Base-by-base conservation (phyloP, 2,888 invertebrate species). In the Brachynemurus nebulosus region DNA sequence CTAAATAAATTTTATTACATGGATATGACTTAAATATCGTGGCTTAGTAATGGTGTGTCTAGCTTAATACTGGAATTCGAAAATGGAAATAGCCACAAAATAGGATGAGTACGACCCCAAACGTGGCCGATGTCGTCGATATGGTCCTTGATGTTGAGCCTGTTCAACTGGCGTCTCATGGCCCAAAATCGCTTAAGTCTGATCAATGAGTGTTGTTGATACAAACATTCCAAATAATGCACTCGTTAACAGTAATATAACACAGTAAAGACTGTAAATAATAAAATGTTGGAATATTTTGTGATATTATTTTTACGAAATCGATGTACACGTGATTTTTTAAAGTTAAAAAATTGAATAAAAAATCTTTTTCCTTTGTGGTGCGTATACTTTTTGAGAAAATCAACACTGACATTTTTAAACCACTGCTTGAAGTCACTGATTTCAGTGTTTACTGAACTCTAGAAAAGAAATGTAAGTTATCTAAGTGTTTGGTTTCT, bases 151-250 rank as follows among this genome's bases (percentile, higher is more conserved):
- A 51, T 76, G 69, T 63, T 80, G 78, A 33, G 84, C 72, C 54
- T 83, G 79, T 59, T 90, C 88, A 1, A 88, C 76, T 1, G 82
- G 80, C 16, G 88, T 90, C 64, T 89, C 86, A 57, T 90, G 89
- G 45, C 78, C 76, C 50, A 86, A 72, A 54, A 90, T 84, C 7
- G 86, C 85, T 60, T 84, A 81, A 51, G 89, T 68, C 65, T 90
- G 86, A 68, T 89, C 89, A 52, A 84, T 78, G 64, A 90, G 76
- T 50, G 92, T 88, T 34, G 86, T 86, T 45, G 83, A 70, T n/a
- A 89, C 89, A 63, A 91, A 91, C 59, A 92, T 73, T 7, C 90
- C 90, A 65, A 91, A 92, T 19, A 92, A 66, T 6, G 82, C 73
- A 46, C 84, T 80, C 62, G 89, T 89, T 62, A 91, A 65, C 46